Evolutionary conservation across 1,140 invertebrate species (phyloP).

Genomic region (Pseudachorutes palmiensis): DNA sequence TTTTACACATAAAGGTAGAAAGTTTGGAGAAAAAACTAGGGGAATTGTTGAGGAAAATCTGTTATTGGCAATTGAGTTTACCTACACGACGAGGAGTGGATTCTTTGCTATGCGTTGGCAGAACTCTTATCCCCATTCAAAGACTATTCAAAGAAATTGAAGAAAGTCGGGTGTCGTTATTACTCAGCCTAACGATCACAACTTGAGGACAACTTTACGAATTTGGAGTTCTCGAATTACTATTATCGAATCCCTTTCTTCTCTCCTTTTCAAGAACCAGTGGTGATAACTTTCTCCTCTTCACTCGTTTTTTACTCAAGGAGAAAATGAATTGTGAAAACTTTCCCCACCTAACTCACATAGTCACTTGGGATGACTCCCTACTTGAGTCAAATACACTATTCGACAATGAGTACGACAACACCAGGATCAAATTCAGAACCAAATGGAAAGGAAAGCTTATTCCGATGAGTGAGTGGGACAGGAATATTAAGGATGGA

Average conservation of each 20-base stretch:
- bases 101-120: not conserved
- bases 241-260: not conserved
- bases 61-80: conserved; percentile 7
- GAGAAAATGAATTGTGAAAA: conserved; percentile 11
- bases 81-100: not conserved
- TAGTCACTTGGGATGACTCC: too few relatives aligned
- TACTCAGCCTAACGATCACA: not conserved
- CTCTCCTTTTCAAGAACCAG: not conserved
- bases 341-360: not conserved
- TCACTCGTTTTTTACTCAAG: not conserved
- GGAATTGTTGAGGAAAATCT: conserved; percentile 5
- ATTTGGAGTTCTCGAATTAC: conserved; percentile 8
- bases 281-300: conserved; percentile 4
- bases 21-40: not conserved
- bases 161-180: conserved; percentile 11
- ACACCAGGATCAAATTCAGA: not conserved
- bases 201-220: conserved; percentile 11
- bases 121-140: not conserved
- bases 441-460: not conserved
- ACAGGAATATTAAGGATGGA: too few relatives aligned
- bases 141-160: conserved; percentile 3
- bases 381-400: not conserved
- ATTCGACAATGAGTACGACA: not conserved
- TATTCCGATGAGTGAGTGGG: not conserved
- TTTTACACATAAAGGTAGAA: not conserved